Conservation (phyloP, 2,113 vertebrate genomes). For the Hypanus sabinus region DNA sequence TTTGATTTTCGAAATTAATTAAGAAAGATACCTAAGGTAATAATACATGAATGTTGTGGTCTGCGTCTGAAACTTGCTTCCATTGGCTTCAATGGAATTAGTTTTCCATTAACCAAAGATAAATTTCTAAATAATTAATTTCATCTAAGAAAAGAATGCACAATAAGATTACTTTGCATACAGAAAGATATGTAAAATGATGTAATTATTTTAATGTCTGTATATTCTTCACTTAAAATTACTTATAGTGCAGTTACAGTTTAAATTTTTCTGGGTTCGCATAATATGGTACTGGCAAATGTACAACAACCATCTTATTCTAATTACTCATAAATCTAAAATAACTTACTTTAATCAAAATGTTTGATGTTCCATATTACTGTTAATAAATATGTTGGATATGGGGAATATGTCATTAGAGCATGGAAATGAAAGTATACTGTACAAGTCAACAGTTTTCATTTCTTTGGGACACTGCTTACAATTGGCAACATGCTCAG, state of each 20-base stretch:
- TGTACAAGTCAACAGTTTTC: neutral
- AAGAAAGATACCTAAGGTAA: too few species aligned
- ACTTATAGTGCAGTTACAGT: constrained; percentile 17
- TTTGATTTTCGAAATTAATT: constrained; percentile 6
- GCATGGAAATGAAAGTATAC: neutral
- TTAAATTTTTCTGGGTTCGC: neutral
- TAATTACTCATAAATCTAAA: neutral
- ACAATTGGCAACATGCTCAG: neutral
- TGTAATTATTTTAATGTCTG: constrained; percentile 5
- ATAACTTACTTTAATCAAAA: neutral
- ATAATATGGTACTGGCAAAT: neutral
- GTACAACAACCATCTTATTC: neutral
- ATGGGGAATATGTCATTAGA: neutral
- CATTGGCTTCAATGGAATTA: too few species aligned
- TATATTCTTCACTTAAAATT: constrained; percentile 31
- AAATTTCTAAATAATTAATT: too few species aligned
- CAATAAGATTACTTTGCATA: too few species aligned
- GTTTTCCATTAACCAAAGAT: too few species aligned
- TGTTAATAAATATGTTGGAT: neutral
- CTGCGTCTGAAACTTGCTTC: too few species aligned
- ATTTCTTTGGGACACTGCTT: neutral
- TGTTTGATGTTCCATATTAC: neutral
- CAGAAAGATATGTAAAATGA: neutral
- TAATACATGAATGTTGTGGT: too few species aligned
- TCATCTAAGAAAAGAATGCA: too few species aligned